phyloP scores from a whole-genome alignment of 2,888 invertebrate genomes.

The Camponotus fellah region DNA sequence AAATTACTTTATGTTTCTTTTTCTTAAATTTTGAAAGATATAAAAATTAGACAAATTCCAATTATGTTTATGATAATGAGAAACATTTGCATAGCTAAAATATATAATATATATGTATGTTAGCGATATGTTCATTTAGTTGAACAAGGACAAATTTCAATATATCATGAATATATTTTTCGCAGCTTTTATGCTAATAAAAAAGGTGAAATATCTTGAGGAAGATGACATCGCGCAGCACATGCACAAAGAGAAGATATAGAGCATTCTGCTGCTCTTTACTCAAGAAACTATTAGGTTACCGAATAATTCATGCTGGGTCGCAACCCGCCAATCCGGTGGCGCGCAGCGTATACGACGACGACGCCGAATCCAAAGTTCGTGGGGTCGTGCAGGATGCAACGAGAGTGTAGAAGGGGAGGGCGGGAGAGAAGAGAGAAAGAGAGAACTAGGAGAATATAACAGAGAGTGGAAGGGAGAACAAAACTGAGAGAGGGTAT shows the following conservation, averaged over 20 bases:
- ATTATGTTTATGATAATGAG: background rate
- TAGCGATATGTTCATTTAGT: background rate
- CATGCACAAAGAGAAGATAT: slow-evolving; percentile 63
- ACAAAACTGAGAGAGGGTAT: slow-evolving; percentile 70
- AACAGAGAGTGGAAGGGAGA: slow-evolving; percentile 59
- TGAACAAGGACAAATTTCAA: background rate
- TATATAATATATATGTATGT: background rate
- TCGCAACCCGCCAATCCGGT: slow-evolving; percentile 73
- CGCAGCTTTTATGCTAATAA: slow-evolving; percentile 20
- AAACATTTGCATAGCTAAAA: background rate
- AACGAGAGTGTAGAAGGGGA: slow-evolving; percentile 44
- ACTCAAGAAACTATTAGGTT: slow-evolving; percentile 77
- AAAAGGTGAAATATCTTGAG: slow-evolving; percentile 34
- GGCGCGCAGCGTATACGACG: slow-evolving; percentile 62
- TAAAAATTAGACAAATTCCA: background rate
- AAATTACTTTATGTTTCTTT: background rate
- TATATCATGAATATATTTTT: slow-evolving; percentile 39
- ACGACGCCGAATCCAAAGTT: slow-evolving; percentile 71
- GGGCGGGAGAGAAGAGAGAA: slow-evolving; percentile 17
- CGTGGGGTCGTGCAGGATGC: slow-evolving; percentile 68
- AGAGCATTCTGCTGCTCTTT: slow-evolving; percentile 69
- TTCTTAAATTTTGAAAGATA: background rate
- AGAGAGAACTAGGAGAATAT: slow-evolving; percentile 47
- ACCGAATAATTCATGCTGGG: slow-evolving; percentile 77
- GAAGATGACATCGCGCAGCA: slow-evolving; percentile 28